Evolutionary conservation across 2,888 invertebrate species (phyloP).

Genomic region (Apamea sordens): DNA sequence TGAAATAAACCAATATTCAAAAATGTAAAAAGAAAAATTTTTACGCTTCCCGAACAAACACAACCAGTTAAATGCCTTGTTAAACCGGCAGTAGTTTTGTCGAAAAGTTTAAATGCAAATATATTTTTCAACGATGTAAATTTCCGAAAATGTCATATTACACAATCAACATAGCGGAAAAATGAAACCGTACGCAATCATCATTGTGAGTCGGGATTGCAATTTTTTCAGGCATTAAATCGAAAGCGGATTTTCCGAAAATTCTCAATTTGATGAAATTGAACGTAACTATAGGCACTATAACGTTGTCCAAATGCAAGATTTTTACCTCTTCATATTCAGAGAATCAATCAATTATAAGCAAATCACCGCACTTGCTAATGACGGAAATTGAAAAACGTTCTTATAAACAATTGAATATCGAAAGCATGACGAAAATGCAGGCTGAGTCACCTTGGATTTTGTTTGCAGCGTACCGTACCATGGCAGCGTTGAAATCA

Average conservation of each 20-base stretch:
- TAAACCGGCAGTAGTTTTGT: constrained; percentile 16
- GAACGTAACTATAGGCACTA: neutral
- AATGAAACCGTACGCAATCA: constrained; percentile 54
- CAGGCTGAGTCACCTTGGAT: neutral
- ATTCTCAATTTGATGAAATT: constrained; percentile 8
- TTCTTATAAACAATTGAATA: neutral
- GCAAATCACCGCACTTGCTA: neutral
- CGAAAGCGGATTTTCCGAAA: constrained; percentile 32
- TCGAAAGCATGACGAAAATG: neutral
- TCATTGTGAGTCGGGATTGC: constrained; percentile 40
- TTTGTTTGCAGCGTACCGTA: neutral
- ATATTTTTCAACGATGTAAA: constrained; percentile 32
- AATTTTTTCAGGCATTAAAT: constrained; percentile 48
- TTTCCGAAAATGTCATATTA: constrained; percentile 47
- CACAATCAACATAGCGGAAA: constrained; percentile 59
- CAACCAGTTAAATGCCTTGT: neutral
- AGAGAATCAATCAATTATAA: neutral
- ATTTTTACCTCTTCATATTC: neutral
- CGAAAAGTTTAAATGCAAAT: constrained; percentile 38
- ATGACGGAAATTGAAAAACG: neutral
- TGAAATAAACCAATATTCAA: neutral
- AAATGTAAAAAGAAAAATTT: too few species aligned
- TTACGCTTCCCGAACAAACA: neutral
- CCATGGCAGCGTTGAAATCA: neutral
- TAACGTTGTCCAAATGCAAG: neutral